Evolutionary conservation across 2,888 invertebrate species (phyloP).

Genomic region (Sinodicranocentrus sp.): DNA sequence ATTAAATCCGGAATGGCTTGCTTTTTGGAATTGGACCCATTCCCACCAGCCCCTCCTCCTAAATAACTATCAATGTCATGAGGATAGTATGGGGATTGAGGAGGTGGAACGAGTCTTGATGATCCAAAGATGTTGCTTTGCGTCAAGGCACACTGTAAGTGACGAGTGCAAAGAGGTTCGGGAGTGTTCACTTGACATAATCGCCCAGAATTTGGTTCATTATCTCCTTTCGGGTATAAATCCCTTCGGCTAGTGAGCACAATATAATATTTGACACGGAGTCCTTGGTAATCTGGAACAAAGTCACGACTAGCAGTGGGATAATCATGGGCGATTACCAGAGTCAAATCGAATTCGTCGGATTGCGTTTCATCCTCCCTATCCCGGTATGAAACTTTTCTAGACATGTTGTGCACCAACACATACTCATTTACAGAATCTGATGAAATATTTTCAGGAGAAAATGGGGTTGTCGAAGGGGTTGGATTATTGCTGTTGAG

Average conservation of each 20-base stretch:
- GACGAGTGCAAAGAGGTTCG: conserved; percentile 59
- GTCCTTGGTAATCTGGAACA: conserved; percentile 78
- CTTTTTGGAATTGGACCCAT: not conserved
- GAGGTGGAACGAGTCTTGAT: too few relatives aligned
- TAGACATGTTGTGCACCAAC: conserved; percentile 82
- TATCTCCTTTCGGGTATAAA: conserved; percentile 83
- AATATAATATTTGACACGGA: conserved; percentile 82
- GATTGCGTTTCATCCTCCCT: conserved; percentile 81
- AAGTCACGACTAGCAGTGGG: conserved; percentile 73
- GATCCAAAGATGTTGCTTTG: too few relatives aligned
- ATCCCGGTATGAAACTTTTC: conserved; percentile 80
- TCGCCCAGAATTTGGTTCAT: conserved; percentile 82
- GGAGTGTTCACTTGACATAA: conserved; percentile 81
- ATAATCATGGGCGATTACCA: conserved; percentile 83
- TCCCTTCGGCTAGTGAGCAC: conserved; percentile 83
- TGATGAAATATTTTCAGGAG: not conserved
- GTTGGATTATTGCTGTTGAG: conserved; percentile 67
- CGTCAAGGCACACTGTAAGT: not conserved
- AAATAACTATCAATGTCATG: too few relatives aligned
- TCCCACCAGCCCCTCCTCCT: not conserved
- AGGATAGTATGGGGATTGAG: too few relatives aligned
- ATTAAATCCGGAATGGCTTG: conserved; percentile 69
- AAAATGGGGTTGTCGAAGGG: not conserved
- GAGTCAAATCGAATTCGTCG: conserved; percentile 85
- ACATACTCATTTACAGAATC: conserved; percentile 81